Evolutionary conservation across 2,888 invertebrate species (phyloP).

Genomic region (Gisinianus flammeolus): DNA sequence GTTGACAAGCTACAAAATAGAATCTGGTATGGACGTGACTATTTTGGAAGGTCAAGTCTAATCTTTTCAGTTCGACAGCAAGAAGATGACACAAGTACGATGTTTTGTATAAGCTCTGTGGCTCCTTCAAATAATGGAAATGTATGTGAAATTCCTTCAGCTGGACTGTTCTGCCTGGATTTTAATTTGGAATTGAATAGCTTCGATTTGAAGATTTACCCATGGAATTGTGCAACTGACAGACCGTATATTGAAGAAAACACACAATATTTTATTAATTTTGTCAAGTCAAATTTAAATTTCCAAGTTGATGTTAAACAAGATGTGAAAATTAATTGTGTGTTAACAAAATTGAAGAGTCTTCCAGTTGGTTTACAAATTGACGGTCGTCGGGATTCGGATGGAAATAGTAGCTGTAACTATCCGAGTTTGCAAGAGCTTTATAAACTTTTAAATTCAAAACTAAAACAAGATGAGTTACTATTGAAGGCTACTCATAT

Average conservation of each 20-base stretch:
- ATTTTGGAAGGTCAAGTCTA: conserved; percentile 83
- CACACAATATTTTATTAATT: conserved; percentile 19
- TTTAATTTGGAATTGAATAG: conserved; percentile 34
- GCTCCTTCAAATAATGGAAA: conserved; percentile 38
- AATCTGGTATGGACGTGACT: conserved; percentile 84
- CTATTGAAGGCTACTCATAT: conserved; percentile 4
- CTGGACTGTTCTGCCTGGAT: conserved; percentile 62
- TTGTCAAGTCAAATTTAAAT: conserved; percentile 9
- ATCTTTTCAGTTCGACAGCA: conserved; percentile 63
- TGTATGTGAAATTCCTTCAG: conserved; percentile 61
- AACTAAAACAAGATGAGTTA: conserved; percentile 7
- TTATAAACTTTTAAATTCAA: not conserved
- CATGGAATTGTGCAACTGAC: conserved; percentile 25
- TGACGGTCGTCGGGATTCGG: not conserved
- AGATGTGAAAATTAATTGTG: not conserved
- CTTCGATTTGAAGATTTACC: conserved; percentile 7
- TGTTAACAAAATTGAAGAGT: conserved; percentile 2
- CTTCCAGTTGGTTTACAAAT: conserved; percentile 63
- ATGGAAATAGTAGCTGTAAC: not conserved
- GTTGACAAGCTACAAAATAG: conserved; percentile 68
- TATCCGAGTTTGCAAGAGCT: not conserved
- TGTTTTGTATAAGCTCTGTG: conserved; percentile 60
- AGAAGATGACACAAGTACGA: conserved; percentile 32
- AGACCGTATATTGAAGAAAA: conserved; percentile 22
- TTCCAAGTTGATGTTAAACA: not conserved